phyloP scores from a whole-genome alignment of 2,113 vertebrate genomes.

The Reinhardtius hippoglossoides region DNA sequence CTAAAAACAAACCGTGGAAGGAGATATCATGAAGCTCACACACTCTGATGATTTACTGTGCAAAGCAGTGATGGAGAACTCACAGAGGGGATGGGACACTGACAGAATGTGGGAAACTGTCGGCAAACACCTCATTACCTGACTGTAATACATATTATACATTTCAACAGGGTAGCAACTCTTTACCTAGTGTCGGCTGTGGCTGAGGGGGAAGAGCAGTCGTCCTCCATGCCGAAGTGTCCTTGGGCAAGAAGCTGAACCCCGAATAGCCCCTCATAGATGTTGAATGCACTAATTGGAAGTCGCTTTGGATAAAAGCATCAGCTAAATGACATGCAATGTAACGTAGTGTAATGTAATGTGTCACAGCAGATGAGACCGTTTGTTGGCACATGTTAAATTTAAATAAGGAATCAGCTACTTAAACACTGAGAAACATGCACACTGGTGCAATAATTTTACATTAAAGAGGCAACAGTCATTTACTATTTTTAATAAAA shows the following conservation, averaged over 20 bases:
- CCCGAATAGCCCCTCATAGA: too few species aligned
- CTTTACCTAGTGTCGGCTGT: background rate
- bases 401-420: background rate
- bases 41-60: slow-evolving; percentile 42
- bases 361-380: background rate
- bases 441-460: too few species aligned
- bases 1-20: slow-evolving; percentile 13
- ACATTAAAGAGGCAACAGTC: too few species aligned
- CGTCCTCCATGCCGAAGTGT: too few species aligned
- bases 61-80: background rate
- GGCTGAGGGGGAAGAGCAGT: too few species aligned
- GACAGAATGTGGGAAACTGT: slow-evolving; percentile 36
- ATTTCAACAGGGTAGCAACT: background rate
- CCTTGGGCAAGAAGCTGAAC: too few species aligned
- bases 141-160: slow-evolving; percentile 10
- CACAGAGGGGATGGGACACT: background rate
- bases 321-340: too few species aligned
- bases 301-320: too few species aligned
- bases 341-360: too few species aligned
- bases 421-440: background rate
- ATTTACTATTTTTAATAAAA: too few species aligned
- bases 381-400: too few species aligned
- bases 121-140: slow-evolving; percentile 6
- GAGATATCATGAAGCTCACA: background rate
- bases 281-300: too few species aligned